These are phyloP conservation scores for Lepidostoma basale DNA, from an alignment of 1,140 invertebrate species.

Conservation along the genomic window DNA sequence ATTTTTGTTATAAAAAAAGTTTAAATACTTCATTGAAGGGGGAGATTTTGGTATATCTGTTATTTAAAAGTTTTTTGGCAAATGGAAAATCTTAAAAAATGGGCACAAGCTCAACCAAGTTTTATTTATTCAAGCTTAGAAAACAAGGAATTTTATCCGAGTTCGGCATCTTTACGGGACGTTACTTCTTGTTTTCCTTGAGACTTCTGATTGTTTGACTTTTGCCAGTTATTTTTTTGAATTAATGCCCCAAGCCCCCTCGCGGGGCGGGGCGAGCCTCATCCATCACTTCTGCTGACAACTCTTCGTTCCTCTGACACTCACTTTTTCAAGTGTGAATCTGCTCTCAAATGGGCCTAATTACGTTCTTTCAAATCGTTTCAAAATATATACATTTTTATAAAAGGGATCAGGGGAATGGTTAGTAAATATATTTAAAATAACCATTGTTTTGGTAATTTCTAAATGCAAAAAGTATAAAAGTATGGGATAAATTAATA, in stretches of 20 bases:
- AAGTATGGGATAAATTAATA: no score
- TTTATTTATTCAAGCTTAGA: slow-evolving; percentile 46
- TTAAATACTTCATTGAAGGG: background rate
- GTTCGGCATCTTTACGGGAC: slow-evolving; percentile 45
- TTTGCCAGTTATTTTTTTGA: slow-evolving; percentile 45
- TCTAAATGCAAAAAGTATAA: no score
- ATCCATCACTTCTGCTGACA: slow-evolving; percentile 44
- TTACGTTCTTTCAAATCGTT: no score
- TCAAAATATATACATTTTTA: no score
- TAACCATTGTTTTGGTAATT: no score
- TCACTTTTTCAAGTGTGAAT: background rate
- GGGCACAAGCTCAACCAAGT: slow-evolving; percentile 12
- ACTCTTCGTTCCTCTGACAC: slow-evolving; percentile 24
- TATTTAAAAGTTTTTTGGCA: slow-evolving; percentile 11
- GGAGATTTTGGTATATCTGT: background rate
- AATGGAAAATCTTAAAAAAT: slow-evolving; percentile 9
- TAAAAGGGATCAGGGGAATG: no score
- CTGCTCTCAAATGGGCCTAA: background rate
- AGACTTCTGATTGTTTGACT: slow-evolving; percentile 45
- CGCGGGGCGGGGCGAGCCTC: slow-evolving; percentile 31
- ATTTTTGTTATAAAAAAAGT: slow-evolving; percentile 9
- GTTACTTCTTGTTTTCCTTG: slow-evolving; percentile 44
- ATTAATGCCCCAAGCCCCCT: slow-evolving; percentile 36
- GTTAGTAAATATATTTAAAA: no score
- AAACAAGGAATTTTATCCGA: slow-evolving; percentile 44